These are phyloP conservation scores for Spinus pinus DNA, from an alignment of 2,797 vertebrate genomes.

Conservation along the genomic window DNA sequence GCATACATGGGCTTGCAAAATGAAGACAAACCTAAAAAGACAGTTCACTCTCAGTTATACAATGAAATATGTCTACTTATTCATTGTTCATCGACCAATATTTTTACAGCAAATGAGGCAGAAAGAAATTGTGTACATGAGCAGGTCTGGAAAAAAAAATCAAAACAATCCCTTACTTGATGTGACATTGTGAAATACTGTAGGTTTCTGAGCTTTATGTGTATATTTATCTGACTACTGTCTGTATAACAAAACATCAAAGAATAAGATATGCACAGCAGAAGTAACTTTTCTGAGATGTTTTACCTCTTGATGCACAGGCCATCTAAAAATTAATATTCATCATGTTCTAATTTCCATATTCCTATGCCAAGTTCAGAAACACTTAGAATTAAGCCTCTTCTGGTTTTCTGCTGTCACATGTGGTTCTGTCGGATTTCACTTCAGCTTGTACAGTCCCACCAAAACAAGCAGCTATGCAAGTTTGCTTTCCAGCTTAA, in stretches of 20 bases:
- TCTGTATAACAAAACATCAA: conserved; percentile 16
- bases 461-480: not conserved
- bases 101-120: conserved; percentile 42
- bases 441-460: not conserved
- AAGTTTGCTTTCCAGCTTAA: conserved; percentile 11
- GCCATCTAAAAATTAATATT: conserved; percentile 38
- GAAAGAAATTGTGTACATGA: conserved; percentile 15
- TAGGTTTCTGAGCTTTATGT: not conserved
- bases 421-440: conserved; percentile 28
- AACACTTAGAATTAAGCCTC: not conserved
- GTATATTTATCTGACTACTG: conserved; percentile 7
- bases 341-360: conserved; percentile 25
- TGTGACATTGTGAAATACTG: conserved; percentile 17
- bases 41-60: not conserved
- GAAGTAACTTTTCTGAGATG: conserved; percentile 1
- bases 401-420: not conserved
- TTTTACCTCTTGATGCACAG: conserved; percentile 2
- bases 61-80: conserved; percentile 16
- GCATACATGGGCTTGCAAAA: not conserved
- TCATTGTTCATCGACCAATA: conserved; percentile 41
- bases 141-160: not conserved
- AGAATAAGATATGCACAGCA: not conserved
- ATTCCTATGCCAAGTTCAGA: conserved; percentile 33
- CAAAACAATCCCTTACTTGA: not conserved
- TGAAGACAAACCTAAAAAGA: conserved; percentile 1